Evolutionary conservation across 2,113 vertebrate genomes (phyloP), one percentile per base, ranked within the genome.

Genomic region (Struthio camelus): DNA sequence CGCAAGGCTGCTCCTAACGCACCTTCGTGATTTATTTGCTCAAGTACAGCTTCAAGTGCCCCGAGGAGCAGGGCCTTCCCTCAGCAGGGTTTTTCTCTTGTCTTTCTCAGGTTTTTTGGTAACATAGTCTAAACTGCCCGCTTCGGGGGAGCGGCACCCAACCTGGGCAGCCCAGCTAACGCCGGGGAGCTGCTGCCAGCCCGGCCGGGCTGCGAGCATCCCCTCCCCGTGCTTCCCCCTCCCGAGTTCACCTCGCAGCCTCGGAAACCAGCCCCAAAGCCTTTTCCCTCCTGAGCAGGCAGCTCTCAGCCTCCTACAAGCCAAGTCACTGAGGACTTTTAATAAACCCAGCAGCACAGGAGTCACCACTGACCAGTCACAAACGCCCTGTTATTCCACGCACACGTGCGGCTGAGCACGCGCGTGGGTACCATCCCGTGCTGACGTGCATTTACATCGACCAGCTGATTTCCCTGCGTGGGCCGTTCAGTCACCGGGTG

Each of bases 361-460:
- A 9, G 11, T 28, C 34, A 11, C 36, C 2, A 2, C 25, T 10
- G 50, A 32, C 42, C 36, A 1, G 3, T 42, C 58, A 16, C 56
- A 25, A 4, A 25, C 3, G 50, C 58, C 1, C 2, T 1, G 7
- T 32, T 8, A 42, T 3, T 32, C 67, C 58, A 0, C 0, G 3
- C 85, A 16, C 53, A 28, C 3, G 4, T 15, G 6, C 1, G 2
- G 44, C 19, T 28, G 19, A 28, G 11, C 40, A 58, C 40, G 18
- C 3, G 0, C 1, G 1, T 5, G 23, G 28, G 40, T 8, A 14
- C 38, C 25, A n/a, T 46, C 32, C 6, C 4, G 2, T 2, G 4
- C 10, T 0, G 4, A 14, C 48, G 14, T 6, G 9, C 56, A 7
- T 1, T 4, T 9, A 9, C 30, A 28, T 32, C 58, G n/a, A 19